phyloP scores from a whole-genome alignment of 2,113 vertebrate genomes.

The Anguilla japonica region DNA sequence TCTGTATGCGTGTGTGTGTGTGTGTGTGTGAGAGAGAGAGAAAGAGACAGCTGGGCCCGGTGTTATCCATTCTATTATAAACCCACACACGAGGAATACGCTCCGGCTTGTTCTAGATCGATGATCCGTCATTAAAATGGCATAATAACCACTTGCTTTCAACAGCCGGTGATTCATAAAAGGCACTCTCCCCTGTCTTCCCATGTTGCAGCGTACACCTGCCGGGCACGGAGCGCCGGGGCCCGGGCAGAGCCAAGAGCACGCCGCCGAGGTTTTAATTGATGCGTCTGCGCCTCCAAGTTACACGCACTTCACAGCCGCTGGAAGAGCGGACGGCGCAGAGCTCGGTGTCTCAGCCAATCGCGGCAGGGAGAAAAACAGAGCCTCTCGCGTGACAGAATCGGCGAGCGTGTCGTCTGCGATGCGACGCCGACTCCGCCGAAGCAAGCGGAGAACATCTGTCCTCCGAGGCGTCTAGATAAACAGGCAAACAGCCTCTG shows the following conservation, averaged over 20 bases:
- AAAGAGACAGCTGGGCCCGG: background rate
- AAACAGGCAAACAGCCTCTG: no score
- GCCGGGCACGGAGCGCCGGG: background rate
- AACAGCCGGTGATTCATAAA: background rate
- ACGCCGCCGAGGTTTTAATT: background rate
- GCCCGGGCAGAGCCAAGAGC: background rate
- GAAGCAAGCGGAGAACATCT: background rate
- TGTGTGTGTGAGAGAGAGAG: no score
- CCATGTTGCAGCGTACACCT: background rate
- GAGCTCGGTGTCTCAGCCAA: background rate
- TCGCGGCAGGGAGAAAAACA: background rate
- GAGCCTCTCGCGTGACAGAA: background rate
- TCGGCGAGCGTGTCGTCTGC: background rate
- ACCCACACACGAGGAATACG: background rate
- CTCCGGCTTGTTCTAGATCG: background rate
- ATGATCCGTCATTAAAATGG: slow-evolving; percentile 2
- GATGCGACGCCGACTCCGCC: background rate
- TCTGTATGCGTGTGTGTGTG: background rate
- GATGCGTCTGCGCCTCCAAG: background rate
- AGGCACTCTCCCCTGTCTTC: background rate
- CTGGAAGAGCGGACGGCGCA: background rate
- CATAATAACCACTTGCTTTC: background rate
- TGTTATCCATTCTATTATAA: background rate
- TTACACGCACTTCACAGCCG: background rate
- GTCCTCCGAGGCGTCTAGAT: background rate